Base-by-base conservation (phyloP, 2,888 invertebrate species). In the Dorcus parallelipipedus region DNA sequence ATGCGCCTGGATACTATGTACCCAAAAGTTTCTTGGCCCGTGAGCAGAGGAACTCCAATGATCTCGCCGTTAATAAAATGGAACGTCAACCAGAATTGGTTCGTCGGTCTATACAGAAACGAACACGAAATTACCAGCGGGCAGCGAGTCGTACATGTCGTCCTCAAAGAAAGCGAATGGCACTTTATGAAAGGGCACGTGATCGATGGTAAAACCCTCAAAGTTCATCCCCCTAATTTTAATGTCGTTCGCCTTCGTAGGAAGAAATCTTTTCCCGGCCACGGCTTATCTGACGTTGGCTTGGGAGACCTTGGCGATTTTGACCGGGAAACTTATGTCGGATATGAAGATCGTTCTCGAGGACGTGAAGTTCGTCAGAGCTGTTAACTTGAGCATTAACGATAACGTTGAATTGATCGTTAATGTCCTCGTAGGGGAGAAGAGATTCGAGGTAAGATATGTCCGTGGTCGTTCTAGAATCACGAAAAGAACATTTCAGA, bases 31-130 rank as follows among this genome's bases (percentile, higher is more conserved):
- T 71, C 84, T 43, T 93, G 86, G 76, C 97, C 97, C 0, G 96
- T 97, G 1, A 89, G 93, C 0, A 83, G 89, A 14, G 87, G 89
- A 0, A 95, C 95, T 0, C 90, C 93, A 0, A 91, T 91, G 87
- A 80, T 95, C 39, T 84, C 92, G 0, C 89, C 93, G 3, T 79
- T 90, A 2, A 84, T 97, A n/a, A 85, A 85, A 63, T 97, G 96
- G 95, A 91, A 96, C 66, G 95, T 97, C 70, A 82, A 84, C 14
- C 86, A 87, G 60, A 86, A 89, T 60, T 91, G 90, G 89, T 81
- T 85, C 66, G 87, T 90, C 1, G 86, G 87, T 0, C 83, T 84
- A 48, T 89, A 86, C 72, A 84, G 83, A 64, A 84, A 85, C 43
- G 85, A 86, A 73, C 86, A 86, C 69, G 86, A 86, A 67, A 84